A percentile compares a stretch with the other conserved stretches of the same genome.
Conservation (phyloP, 2,797 vertebrate species). For the Decapterus maruadsi region DNA sequence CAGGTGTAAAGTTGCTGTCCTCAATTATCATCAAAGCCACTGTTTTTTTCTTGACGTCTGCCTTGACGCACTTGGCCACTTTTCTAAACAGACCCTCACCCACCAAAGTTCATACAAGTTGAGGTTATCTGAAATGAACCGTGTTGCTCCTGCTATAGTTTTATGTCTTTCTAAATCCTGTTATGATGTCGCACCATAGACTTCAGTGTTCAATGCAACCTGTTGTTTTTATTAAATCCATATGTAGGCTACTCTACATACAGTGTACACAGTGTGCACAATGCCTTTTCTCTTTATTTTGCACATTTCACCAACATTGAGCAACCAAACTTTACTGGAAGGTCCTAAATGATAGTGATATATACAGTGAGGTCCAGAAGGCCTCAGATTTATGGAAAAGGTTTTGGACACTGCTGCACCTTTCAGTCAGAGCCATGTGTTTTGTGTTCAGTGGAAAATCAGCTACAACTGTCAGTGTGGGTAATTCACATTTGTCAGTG, state of each 20-base stretch:
- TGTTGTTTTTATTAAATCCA: background rate
- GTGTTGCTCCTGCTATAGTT: too few relatives aligned
- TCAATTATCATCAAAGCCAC: constrained; percentile 40
- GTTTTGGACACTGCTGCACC: too few relatives aligned
- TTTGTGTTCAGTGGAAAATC: too few relatives aligned
- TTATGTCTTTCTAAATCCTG: too few relatives aligned
- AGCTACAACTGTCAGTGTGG: too few relatives aligned
- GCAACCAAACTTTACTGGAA: too few relatives aligned
- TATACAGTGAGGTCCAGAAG: background rate
- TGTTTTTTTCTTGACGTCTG: background rate
- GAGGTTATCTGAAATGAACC: background rate
- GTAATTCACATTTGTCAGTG: too few relatives aligned
- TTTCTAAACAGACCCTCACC: constrained; percentile 17
- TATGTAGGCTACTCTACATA: background rate
- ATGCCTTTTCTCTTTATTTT: background rate
- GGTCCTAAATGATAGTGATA: too few relatives aligned
- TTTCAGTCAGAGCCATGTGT: too few relatives aligned
- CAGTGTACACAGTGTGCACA: background rate
- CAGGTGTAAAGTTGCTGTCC: background rate
- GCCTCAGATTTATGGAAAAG: too few relatives aligned
- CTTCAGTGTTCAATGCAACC: background rate
- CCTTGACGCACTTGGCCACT: constrained; percentile 26
- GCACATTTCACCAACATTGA: too few relatives aligned
- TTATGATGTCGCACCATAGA: background rate
- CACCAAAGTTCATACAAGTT: background rate